Percentiles rank a stretch among this genome's conserved stretches.
Conservation (phyloP, 2,888 invertebrate genomes). For the Sminthurinus aureus region DNA sequence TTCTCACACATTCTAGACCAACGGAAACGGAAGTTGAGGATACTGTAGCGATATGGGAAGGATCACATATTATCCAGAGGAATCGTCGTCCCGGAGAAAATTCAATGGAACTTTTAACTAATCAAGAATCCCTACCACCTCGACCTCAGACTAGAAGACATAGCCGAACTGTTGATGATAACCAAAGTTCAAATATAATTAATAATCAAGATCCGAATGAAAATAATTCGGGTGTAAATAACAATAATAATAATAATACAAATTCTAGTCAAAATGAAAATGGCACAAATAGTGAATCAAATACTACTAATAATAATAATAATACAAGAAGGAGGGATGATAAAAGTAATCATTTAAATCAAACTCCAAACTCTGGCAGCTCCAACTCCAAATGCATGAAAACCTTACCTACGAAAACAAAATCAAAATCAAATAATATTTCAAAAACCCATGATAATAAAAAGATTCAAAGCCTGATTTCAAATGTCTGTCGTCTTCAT, state of each 20-base stretch:
- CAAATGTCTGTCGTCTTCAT: conserved; percentile 15
- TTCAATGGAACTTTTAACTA: neutral
- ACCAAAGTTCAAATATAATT: no score
- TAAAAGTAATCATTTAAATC: neutral
- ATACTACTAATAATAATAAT: neutral
- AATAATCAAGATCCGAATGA: neutral
- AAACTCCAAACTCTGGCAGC: no score
- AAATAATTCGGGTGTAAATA: neutral
- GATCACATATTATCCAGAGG: conserved; percentile 8
- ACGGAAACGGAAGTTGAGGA: neutral
- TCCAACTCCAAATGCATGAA: no score
- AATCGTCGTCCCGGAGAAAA: neutral
- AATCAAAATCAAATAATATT: neutral
- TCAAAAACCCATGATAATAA: neutral
- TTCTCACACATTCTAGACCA: neutral
- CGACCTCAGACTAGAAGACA: conserved; percentile 21
- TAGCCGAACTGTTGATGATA: neutral
- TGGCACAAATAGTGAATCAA: neutral
- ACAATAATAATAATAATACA: neutral
- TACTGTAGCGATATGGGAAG: conserved; percentile 17
- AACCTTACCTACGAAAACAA: neutral
- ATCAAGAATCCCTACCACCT: neutral
- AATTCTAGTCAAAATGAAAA: neutral
- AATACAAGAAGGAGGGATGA: neutral
- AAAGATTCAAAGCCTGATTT: conserved; percentile 22